Base-by-base conservation (phyloP, 2,888 invertebrate species). In the Eristalis tenax region DNA sequence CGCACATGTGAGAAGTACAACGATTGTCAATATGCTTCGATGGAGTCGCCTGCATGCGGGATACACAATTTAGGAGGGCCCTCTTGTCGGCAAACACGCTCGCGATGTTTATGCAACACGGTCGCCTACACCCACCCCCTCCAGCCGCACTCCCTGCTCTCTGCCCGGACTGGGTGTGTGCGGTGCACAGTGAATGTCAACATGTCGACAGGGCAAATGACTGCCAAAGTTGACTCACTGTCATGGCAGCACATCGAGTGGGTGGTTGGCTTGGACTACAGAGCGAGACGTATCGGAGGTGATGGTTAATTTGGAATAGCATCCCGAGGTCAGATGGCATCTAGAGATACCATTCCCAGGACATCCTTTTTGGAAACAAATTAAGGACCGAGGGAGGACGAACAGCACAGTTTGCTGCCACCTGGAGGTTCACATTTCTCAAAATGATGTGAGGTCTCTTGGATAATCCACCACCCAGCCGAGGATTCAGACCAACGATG, bases 11-110 rank as follows among this genome's bases (percentile, higher is more conserved):
- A 35, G n/a, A 40, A 26, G 57, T 61, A 65, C 71, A 71, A 43
- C 61, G 69, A 69, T 77, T 82, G 76, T 57, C 79, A 73, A 81
- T 85, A 71, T 71, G 76, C 71, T 85, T 63, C 82, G 78, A 66
- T 75, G 35, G 66, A 84, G 50, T 43, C 61, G 56, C 50, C 56
- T 64, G 40, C 65, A 65, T 63, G 76, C 57, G 64, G 71, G 75
- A 80, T 76, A 79, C 83, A 87, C 79, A 80, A 65, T 83, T 79
- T 75, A 83, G 87, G 87, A 87, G 87, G 86, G 71, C 79, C 76
- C 87, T 79, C 69, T 79, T 57, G 68, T 75, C 71, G 75, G 79
- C 79, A 87, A 87, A 87, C 87, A 87, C 70, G 66, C 68, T 78
- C 83, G 76, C 83, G 80, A 76, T 83, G 76, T 87, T 83, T 65